Conservation (phyloP, 2,888 invertebrate species). For the Conops quadrifasciatus region DNA sequence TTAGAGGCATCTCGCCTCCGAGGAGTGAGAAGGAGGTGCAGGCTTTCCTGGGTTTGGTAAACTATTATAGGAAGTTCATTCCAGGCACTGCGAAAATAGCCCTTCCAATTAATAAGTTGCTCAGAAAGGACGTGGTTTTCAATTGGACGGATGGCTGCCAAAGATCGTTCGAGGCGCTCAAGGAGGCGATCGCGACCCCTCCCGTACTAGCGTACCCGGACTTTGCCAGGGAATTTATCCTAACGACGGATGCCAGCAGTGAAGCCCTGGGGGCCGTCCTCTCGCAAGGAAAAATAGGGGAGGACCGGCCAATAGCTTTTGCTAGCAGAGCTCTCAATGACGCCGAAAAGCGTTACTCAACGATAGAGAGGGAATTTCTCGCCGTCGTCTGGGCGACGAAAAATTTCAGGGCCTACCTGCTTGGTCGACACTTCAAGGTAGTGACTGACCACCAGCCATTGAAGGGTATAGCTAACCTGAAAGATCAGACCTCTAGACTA, state of each 20-base stretch:
- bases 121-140: slow-evolving; percentile 2
- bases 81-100: neutral
- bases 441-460: neutral
- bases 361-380: neutral
- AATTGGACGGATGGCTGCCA: neutral
- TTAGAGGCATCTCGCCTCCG: neutral
- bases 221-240: neutral
- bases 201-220: slow-evolving; percentile 3
- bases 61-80: slow-evolving; percentile 16
- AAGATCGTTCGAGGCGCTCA: neutral
- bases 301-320: neutral
- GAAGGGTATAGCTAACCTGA: neutral
- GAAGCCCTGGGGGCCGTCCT: neutral
- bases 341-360: neutral
- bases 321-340: neutral
- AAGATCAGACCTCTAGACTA: neutral
- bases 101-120: slow-evolving; percentile 7
- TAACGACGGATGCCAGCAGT: slow-evolving; percentile 9
- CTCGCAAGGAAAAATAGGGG: neutral
- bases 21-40: neutral
- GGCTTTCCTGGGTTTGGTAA: neutral
- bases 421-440: neutral
- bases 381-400: neutral
- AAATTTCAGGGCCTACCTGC: neutral
- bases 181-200: neutral